Base-by-base conservation (phyloP, 2,113 vertebrate species). In the Salvelinus alpinus region DNA sequence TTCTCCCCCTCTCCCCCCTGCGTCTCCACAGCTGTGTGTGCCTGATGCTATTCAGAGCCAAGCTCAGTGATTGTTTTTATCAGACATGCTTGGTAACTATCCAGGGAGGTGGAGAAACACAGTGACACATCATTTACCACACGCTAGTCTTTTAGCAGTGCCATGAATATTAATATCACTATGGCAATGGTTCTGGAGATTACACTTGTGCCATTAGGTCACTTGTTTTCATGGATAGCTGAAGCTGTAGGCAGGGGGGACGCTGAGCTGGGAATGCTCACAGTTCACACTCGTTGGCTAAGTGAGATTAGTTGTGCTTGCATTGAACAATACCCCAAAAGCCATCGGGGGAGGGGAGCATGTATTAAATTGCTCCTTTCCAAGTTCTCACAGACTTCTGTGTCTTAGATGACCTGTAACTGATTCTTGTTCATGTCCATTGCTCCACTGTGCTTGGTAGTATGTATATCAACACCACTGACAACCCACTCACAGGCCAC, bases 121-220 rank as follows among this genome's bases (percentile, higher is more conserved):
- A 68, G 20, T 34, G 66, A 68, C 27, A 68, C 66, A n/a, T 68
- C 8, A 68, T 38, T 68, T 20, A 31, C 31, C 66, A 68, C 66
- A 68, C 66, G 16, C 66, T 13, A 29, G 64, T 25, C 27, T 68
- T 68, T 68, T 29, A 68, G 66, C 24, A 29, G 66, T 29, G 27
- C 66, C 66, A 68, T 68, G 66, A 68, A 68, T 68, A 68, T 68
- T 68, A 44, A 68, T 68, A 68, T 68, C 66, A 68, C 66, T 68
- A 68, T 68, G 31, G 66, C 66, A 68, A 68, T 68, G 66, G 66
- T 34, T 68, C 16, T 68, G 66, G 66, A 68, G 66, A 68, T 68
- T 62, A 62, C 59, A 62, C 59, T n/a, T n/a, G 59, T 62, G 8
- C 59, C 59, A 22, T 18, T 18, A 8, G 66, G 7, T 18, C 29